Conservation (phyloP, 2,888 invertebrate genomes). For the Brachyptera risi region DNA sequence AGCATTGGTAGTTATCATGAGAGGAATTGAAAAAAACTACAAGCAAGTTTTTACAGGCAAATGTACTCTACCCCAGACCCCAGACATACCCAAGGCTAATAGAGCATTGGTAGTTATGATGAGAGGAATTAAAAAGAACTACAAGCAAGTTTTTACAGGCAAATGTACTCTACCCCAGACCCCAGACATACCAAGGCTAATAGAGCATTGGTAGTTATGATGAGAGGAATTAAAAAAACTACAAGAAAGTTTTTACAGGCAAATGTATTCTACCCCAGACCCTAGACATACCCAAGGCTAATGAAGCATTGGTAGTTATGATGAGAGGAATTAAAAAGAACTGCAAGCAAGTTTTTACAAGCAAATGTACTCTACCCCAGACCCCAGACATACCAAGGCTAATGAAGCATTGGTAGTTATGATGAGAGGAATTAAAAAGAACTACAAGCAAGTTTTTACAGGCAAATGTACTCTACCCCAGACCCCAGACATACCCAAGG, state of each 20-base stretch:
- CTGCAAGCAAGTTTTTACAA: constrained; percentile 14
- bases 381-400: no score
- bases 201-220: constrained; percentile 7
- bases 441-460: constrained; percentile 16
- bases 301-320: constrained; percentile 8
- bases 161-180: no score
- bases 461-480: no score
- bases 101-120: constrained; percentile 11
- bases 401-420: constrained; percentile 4
- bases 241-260: constrained; percentile 12
- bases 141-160: constrained; percentile 14
- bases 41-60: constrained; percentile 18
- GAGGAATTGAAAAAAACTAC: constrained; percentile 17
- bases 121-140: constrained; percentile 17
- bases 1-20: constrained; percentile 7
- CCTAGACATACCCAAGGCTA: no score
- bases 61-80: no score
- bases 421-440: constrained; percentile 17
- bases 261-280: no score
- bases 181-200: no score
- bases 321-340: constrained; percentile 17
- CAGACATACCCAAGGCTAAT: no score
- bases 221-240: constrained; percentile 18
- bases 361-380: no score
- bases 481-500: no score